phyloP scores from a whole-genome alignment of 2,113 vertebrate genomes.

The Pleuronectes platessa region DNA sequence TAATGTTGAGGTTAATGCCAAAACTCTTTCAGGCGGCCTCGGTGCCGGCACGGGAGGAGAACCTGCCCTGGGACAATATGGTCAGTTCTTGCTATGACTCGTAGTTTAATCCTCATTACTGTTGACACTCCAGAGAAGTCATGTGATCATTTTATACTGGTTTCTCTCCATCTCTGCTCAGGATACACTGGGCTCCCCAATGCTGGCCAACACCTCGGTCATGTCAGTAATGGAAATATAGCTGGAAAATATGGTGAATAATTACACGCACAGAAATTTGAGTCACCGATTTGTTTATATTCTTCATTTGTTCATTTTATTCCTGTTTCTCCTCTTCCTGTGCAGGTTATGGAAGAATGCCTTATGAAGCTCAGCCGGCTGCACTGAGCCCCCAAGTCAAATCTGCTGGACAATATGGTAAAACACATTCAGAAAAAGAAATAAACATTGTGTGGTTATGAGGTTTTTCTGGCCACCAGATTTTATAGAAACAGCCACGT shows the following conservation, averaged over 20 bases:
- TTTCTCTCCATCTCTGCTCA: constrained; percentile 29
- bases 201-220: constrained; percentile 51
- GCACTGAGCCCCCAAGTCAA: constrained; percentile 52
- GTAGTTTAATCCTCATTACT: not conserved
- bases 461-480: too few species aligned
- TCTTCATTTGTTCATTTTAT: not conserved
- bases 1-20: not conserved
- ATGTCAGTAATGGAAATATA: constrained; percentile 46
- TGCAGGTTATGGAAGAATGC: constrained; percentile 71
- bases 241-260: constrained; percentile 65
- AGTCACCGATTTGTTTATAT: not conserved
- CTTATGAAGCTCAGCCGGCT: constrained; percentile 71
- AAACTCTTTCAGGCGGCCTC: constrained; percentile 17
- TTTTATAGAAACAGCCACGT: too few species aligned
- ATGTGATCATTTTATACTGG: not conserved
- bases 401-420: constrained; percentile 67
- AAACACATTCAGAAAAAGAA: not conserved
- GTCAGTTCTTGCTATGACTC: not conserved
- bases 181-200: constrained; percentile 55
- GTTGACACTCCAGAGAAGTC: not conserved
- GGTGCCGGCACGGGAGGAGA: not conserved
- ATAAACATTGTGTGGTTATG: not conserved
- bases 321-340: not conserved
- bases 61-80: not conserved
- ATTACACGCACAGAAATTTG: not conserved